Base-by-base conservation (phyloP, 1,140 invertebrate genomes). In the Atta cephalotes region DNA sequence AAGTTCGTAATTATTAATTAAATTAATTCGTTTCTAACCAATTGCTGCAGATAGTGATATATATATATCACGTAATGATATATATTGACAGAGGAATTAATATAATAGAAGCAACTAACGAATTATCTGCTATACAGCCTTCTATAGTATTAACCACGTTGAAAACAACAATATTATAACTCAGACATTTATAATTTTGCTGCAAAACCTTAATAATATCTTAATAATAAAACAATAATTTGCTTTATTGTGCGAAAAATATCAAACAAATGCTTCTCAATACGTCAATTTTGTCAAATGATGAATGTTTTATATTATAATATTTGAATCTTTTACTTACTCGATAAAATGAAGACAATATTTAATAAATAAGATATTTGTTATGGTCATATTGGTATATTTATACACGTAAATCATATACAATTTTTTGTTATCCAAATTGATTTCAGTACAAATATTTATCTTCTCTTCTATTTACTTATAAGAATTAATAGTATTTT, bases 71-170 rank as follows among this genome's bases (percentile, higher is more conserved):
- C 39, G 10, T 53, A 68, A 82, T 45, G 25, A 82, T 74, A 82
- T 82, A 82, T 74, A 82, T 82, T 74, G 25, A 72, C 35, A 45
- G n/a, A 65, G 45, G 28, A 39, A 53, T 25, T 25, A 25, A 25
- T 25, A 63, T 35, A 35, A 35, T 35, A 35, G 14, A 66, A 25
- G n/a, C 12, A 58, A 82, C 68, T 80, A 80, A 80, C 63, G 49
- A 80, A 56, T 56, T 35, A 9, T 68, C 9, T 53, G 58, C 39
- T 18, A 60, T 49, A 66, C 28, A 39, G 25, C 66, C 39, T 80
- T 82, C 25, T 72, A 10, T 58, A 58, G 1, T n/a, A 72, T 72
- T 82, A 82, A 82, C 53, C 51, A 72, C 0, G 25, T 74, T 72
- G 14, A 12, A 56, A 74, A 74, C 66, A 21, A 28, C 39, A 25